A percentile compares a stretch with the other conserved stretches of the same genome.
Evolutionary conservation across 2,888 invertebrate species (phyloP).

Genomic region (Heliconius ismenius): DNA sequence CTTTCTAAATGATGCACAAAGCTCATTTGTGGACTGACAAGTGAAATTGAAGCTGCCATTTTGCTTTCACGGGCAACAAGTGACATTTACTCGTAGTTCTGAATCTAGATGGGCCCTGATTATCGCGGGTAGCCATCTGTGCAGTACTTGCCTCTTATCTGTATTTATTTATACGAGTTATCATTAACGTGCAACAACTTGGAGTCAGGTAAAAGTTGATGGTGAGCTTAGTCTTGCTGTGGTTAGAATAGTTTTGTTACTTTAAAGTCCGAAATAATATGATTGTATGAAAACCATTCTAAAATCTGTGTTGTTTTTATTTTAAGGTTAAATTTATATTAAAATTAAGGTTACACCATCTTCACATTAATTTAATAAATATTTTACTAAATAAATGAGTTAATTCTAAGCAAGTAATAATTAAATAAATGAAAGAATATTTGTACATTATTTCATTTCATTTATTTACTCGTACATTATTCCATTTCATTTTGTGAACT

Average conservation of each 20-base stretch:
- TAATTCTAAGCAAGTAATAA: not conserved
- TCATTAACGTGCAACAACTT: slow-evolving; percentile 26
- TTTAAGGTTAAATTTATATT: too few relatives aligned
- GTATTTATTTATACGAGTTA: slow-evolving; percentile 48
- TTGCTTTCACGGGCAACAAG: slow-evolving; percentile 65
- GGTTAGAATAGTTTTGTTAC: not conserved
- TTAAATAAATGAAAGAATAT: not conserved
- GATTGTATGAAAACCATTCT: not conserved
- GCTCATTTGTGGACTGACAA: slow-evolving; percentile 75
- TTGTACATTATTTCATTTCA: not conserved
- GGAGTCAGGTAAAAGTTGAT: slow-evolving; percentile 9
- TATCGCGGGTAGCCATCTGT: slow-evolving; percentile 58
- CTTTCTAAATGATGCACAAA: slow-evolving; percentile 78
- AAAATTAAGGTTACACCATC: too few relatives aligned
- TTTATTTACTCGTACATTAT: slow-evolving; percentile 24
- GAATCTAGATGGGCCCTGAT: slow-evolving; percentile 67
- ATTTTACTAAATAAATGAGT: too few relatives aligned
- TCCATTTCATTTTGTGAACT: slow-evolving; percentile 39
- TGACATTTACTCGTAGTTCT: slow-evolving; percentile 57
- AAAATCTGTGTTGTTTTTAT: too few relatives aligned
- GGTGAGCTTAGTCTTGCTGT: not conserved
- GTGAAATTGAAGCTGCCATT: slow-evolving; percentile 62
- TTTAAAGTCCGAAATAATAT: not conserved
- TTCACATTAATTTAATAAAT: too few relatives aligned
- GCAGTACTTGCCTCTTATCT: slow-evolving; percentile 51